Base-by-base conservation (phyloP, 2,113 vertebrate genomes). In the Hymenochirus boettgeri region DNA sequence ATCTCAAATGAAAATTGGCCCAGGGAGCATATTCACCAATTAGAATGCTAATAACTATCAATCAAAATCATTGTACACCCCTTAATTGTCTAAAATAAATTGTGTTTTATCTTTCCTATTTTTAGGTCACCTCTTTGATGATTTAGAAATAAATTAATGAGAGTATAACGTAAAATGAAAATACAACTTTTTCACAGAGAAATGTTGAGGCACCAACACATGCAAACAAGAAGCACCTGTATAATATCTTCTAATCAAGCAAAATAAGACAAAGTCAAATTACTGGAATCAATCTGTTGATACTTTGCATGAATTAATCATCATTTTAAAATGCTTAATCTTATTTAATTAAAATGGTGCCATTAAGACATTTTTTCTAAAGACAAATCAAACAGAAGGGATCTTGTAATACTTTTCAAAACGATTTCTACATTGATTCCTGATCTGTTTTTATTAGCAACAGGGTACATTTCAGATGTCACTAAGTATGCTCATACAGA, bases 241-340 rank as follows among this genome's bases (percentile, higher is more conserved):
- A 42, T 51, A 51, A 58, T 66, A 57, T 66, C 57, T 66, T 3
- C 45, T 66, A 58, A 66, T 58, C 64, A 66, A 58, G 64, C 46
- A 66, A 58, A 66, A 47, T 51, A 58, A 66, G 29, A 26, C 17
- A 45, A 48, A 33, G 48, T 57, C 39, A 35, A 58, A 66, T 66
- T 66, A 58, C 55, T 27, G 27, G 26, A 66, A 58, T 58, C 31
- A 66, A 66, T 51, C 54, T 66, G 64, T 66, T 66, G 64, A 66
- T 55, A 66, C 64, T 58, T 66, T 51, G 23, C 64, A 58, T 66
- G 46, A 57, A 66, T 66, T 66, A 66, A 66, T 66, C 55, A 58
- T 58, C 57, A 66, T 58, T 66, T 57, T 22, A 6, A 57, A 57
- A 65, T 66, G 55, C 54, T 58, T 58, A 58, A 66, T 51, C 27